Evolutionary conservation across 1,140 invertebrate species (phyloP).

Genomic region (Trachymyrmex septentrionalis): DNA sequence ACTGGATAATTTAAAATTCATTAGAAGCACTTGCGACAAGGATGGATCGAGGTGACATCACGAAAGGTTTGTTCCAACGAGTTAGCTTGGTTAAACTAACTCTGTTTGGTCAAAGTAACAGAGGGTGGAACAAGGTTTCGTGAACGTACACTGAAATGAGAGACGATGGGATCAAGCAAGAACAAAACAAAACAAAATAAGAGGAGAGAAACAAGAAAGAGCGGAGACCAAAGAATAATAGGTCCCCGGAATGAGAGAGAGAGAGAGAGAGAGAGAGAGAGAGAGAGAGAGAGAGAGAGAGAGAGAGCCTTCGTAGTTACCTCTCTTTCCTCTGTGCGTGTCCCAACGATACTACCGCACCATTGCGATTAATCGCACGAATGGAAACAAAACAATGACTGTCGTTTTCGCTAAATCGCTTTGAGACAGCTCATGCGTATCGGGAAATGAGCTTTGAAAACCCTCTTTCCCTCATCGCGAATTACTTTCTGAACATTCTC

Average conservation of each 20-base stretch:
- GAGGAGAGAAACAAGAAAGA: slow-evolving; percentile 53
- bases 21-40: slow-evolving; percentile 54
- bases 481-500: background rate
- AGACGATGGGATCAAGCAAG: background rate
- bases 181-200: background rate
- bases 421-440: slow-evolving; percentile 24
- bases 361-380: slow-evolving; percentile 67
- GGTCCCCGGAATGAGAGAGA: slow-evolving; percentile 67
- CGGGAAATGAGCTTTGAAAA: background rate
- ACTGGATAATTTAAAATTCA: slow-evolving; percentile 63
- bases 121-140: slow-evolving; percentile 2
- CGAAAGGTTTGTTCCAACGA: slow-evolving; percentile 64
- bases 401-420: slow-evolving; percentile 44
- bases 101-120: slow-evolving; percentile 63
- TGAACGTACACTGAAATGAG: slow-evolving; percentile 26
- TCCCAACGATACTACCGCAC: slow-evolving; percentile 31
- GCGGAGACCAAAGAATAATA: slow-evolving; percentile 67
- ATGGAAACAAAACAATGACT: slow-evolving; percentile 70
- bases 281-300: slow-evolving; percentile 65
- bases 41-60: slow-evolving; percentile 38
- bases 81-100: slow-evolving; percentile 72
- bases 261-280: slow-evolving; percentile 62
- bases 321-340: slow-evolving; percentile 36
- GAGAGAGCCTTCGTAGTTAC: slow-evolving; percentile 49
- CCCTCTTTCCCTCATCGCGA: background rate